These are phyloP conservation scores for Polyergus mexicanus DNA, from an alignment of 1,140 invertebrate species.

Conservation along the genomic window DNA sequence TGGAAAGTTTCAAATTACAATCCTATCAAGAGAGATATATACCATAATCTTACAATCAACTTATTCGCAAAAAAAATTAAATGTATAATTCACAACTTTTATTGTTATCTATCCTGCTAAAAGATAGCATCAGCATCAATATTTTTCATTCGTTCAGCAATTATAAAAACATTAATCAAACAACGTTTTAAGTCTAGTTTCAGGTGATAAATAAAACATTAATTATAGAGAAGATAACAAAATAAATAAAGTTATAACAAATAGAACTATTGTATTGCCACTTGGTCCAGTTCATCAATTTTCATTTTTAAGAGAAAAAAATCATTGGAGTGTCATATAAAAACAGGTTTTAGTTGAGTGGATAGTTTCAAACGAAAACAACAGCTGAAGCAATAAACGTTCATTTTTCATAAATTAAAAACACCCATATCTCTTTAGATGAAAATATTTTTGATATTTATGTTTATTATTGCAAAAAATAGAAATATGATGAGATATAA, in stretches of 20 bases:
- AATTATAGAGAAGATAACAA: constrained; percentile 27
- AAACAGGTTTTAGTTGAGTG: constrained; percentile 8
- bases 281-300: constrained; percentile 54
- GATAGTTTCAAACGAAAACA: neutral
- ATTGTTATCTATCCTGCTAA: constrained; percentile 32
- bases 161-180: constrained; percentile 66
- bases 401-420: neutral
- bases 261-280: constrained; percentile 51
- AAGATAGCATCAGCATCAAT: constrained; percentile 24
- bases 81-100: constrained; percentile 14
- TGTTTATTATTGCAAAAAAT: constrained; percentile 12
- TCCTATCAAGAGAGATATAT: constrained; percentile 57
- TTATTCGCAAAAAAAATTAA: constrained; percentile 54
- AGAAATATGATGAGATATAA: constrained; percentile 20
- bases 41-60: constrained; percentile 47
- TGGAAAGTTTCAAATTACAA: constrained; percentile 39
- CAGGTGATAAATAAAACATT: constrained; percentile 47
- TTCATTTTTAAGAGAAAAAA: constrained; percentile 23
- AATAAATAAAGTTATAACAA: constrained; percentile 49
- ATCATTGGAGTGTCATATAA: constrained; percentile 4
- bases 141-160: constrained; percentile 25
- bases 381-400: constrained; percentile 7
- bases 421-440: neutral
- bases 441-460: constrained; percentile 21
- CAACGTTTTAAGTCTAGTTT: constrained; percentile 31